Base-by-base conservation (phyloP, 1,140 invertebrate genomes). In the Penaeus chinensis region DNA sequence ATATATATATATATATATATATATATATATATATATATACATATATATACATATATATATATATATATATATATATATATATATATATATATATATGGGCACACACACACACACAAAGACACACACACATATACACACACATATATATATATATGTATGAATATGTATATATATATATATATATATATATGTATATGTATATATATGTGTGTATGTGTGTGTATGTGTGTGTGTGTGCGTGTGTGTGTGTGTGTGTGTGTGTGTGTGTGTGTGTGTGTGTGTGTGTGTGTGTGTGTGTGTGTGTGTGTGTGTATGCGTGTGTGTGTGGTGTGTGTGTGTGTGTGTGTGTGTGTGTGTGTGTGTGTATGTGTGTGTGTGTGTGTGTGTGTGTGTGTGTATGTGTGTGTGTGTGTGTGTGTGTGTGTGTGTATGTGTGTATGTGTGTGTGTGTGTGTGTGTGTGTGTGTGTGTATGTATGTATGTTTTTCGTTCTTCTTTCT, bases 1-100 rank as follows among this genome's bases (percentile, higher is more conserved):
- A 74, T 74, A 74, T 74, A 74, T 74, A 74, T 74, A 74, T 74
- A 74, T 74, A 32, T 74, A 74, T 74, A 74, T 32, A 74, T 74
- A 74, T 74, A 74, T 32, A 74, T 74, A 32, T 74, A 74, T 74
- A 74, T 74, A 24, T 11, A 27, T 74, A 74, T 74, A 27, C 37
- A 27, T 74, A 74, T 74, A 32, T 7, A 74, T 27, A 32, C 1
- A 74, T 74, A 74, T 22, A 74, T 74, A 18, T 32, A 32, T 74
- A 74, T 74, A 74, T 74, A 74, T 74, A 74, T 74, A 74, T 74
- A 74, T 32, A 74, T 32, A 74, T 74, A 74, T 74, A 74, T 54
- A 74, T 74, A 74, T 32, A 74, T 74, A 74, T 13, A 74, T 37
- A 32, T 5, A 74, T 37, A 4, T 18, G 27, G 3, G 32, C 27